A percentile compares a stretch with the other conserved stretches of the same genome.
Evolutionary conservation across 2,888 invertebrate species (phyloP).

Genomic region (Icerya purchasi): DNA sequence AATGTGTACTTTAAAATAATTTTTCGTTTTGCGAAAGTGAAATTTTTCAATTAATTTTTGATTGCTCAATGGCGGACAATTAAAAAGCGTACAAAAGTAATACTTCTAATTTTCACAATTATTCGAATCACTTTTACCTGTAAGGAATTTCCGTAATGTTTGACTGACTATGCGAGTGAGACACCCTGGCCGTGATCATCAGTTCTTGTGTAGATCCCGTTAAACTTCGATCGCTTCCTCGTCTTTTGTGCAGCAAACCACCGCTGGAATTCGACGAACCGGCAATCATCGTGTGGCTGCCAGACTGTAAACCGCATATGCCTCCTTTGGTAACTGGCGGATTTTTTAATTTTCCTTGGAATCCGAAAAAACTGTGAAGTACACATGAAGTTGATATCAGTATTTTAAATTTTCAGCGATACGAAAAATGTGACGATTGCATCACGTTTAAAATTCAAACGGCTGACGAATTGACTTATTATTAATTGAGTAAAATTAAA

Average conservation of each 20-base stretch:
- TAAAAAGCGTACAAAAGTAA: too few species aligned
- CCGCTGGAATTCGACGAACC: slow-evolving; percentile 22
- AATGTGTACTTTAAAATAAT: too few species aligned
- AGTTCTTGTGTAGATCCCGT: slow-evolving; percentile 67
- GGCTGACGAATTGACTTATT: too few species aligned
- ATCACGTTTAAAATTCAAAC: too few species aligned
- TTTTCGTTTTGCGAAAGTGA: too few species aligned
- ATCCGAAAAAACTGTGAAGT: slow-evolving; percentile 57
- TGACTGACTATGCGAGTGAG: slow-evolving; percentile 75
- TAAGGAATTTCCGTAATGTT: slow-evolving; percentile 68
- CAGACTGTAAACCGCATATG: slow-evolving; percentile 11
- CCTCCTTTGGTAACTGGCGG: slow-evolving; percentile 2
- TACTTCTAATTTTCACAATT: too few species aligned
- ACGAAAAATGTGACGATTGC: too few species aligned
- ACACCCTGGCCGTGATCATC: slow-evolving; percentile 50
- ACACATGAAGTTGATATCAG: neutral
- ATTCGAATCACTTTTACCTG: too few species aligned
- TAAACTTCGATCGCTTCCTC: slow-evolving; percentile 65
- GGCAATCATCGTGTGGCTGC: slow-evolving; percentile 16
- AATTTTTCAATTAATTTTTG: too few species aligned
- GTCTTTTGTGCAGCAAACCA: slow-evolving; percentile 25
- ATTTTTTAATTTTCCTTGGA: slow-evolving; percentile 42
- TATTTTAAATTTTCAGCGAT: too few species aligned
- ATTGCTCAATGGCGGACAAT: too few species aligned
- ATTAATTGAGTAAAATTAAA: too few species aligned